Base-by-base conservation (phyloP, 2,113 vertebrate genomes). In the Sula dactylatra region DNA sequence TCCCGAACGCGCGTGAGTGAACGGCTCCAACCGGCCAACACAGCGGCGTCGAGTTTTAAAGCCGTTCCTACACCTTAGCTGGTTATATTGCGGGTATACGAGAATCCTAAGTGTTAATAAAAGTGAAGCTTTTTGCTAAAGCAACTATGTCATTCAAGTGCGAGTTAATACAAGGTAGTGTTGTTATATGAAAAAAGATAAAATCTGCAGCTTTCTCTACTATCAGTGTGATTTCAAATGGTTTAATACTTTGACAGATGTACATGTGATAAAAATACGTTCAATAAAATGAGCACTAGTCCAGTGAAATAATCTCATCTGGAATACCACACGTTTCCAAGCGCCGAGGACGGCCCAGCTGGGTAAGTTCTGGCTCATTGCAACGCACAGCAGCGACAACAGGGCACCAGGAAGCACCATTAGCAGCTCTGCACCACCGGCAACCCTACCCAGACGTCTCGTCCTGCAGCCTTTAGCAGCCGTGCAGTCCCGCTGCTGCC, bases 1-100 rank as follows among this genome's bases (percentile, higher is more conserved):
- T 71, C 38, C 65, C 5, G 1, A n/a, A 10, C 31, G 6, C 16
- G 10, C 2, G 14, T 2, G 6, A 45, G 65, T 1, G 15, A 47
- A 16, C 14, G 7, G 45, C 42, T 8, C 65, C 6, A 11, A 45
- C n/a, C 3, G 9, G 24, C n/a, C 61, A 32, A 10, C 26, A 3
- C 44, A 6, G 20, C 9, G 20, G 19, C 56, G 32, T 4, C 5
- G 9, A 9, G 16, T 19, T 38, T 19, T 50, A 38, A n/a, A 32
- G 65, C 21, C 18, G 12, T 22, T 44, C n/a, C 16, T 6, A 15
- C 36, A 17, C 34, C 16, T 12, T 14, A 19, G 42, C 66, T 29
- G 29, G 25, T 18, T 38, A 9, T 8, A 71, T 36, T 12, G 25
- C 21, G 22, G 34, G 25, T 13, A 14, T 6, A 31, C 1, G 11